Evolutionary conservation across 2,888 invertebrate genomes (phyloP).

Genomic region (Microplitis manilae): DNA sequence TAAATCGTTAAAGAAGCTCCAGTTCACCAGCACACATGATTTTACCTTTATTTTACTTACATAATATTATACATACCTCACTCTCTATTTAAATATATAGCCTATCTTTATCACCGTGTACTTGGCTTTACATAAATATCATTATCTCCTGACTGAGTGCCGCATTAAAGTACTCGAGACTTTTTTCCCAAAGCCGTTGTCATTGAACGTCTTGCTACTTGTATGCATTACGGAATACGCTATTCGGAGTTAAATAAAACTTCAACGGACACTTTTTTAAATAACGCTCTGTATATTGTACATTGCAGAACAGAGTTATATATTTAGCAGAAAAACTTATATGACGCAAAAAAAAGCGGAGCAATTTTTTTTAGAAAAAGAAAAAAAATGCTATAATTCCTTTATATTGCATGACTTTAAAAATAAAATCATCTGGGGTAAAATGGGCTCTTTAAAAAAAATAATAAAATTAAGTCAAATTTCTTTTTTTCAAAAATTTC

Average conservation of each 20-base stretch:
- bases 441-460: too few relatives aligned
- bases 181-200: conserved; percentile 13
- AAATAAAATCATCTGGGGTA: too few relatives aligned
- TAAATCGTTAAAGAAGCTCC: background rate
- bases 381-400: too few relatives aligned
- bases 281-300: background rate
- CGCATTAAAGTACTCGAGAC: conserved; percentile 9
- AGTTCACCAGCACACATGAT: background rate
- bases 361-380: too few relatives aligned
- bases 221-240: background rate
- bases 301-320: background rate
- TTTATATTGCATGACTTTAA: too few relatives aligned
- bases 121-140: conserved; percentile 28
- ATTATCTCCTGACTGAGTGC: conserved; percentile 13
- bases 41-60: background rate
- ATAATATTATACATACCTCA: background rate
- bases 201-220: conserved; percentile 7
- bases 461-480: too few relatives aligned
- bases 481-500: too few relatives aligned
- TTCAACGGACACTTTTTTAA: background rate
- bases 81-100: background rate
- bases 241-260: background rate
- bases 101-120: background rate
- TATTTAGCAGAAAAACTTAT: background rate
- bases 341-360: background rate